These are phyloP conservation scores for Spialia ferax DNA, from an alignment of 2,888 invertebrate genomes.

Conservation along the genomic window DNA sequence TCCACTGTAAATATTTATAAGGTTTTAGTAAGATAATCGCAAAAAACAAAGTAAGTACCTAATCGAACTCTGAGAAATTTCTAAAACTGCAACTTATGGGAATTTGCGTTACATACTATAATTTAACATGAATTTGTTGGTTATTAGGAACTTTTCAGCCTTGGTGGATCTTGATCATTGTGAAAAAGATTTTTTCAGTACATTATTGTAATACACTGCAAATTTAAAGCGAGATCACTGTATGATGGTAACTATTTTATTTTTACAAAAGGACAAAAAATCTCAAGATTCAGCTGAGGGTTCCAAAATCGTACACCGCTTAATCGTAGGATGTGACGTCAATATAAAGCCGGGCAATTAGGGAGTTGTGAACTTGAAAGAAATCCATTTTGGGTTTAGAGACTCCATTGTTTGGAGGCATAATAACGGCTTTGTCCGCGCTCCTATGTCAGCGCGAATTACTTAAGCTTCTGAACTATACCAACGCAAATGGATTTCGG, in stretches of 20 bases:
- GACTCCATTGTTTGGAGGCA: constrained; percentile 37
- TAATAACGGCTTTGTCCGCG: constrained; percentile 39
- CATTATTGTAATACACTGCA: no score
- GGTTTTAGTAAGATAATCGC: not conserved
- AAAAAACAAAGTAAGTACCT: no score
- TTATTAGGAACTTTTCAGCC: no score
- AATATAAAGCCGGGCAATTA: constrained; percentile 37
- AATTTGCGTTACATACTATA: no score
- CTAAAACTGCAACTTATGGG: no score
- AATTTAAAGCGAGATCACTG: no score
- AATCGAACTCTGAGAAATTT: no score
- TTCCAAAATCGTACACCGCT: constrained; percentile 19
- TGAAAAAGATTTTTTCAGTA: no score
- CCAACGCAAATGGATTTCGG: constrained; percentile 39
- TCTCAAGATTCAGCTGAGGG: not conserved
- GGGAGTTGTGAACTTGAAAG: constrained; percentile 39
- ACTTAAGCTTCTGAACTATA: constrained; percentile 41
- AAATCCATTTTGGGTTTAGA: constrained; percentile 39
- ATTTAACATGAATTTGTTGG: no score
- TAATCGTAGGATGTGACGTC: constrained; percentile 21
- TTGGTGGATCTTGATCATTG: no score
- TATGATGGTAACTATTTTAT: no score
- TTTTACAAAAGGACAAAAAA: no score
- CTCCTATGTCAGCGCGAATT: constrained; percentile 38
- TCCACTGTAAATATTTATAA: constrained; percentile 40